A percentile compares a stretch with the other conserved stretches of the same genome.
Conservation (phyloP, 64 coral and sea anemone genomes). For the Hydrozoanthus tunicans region DNA sequence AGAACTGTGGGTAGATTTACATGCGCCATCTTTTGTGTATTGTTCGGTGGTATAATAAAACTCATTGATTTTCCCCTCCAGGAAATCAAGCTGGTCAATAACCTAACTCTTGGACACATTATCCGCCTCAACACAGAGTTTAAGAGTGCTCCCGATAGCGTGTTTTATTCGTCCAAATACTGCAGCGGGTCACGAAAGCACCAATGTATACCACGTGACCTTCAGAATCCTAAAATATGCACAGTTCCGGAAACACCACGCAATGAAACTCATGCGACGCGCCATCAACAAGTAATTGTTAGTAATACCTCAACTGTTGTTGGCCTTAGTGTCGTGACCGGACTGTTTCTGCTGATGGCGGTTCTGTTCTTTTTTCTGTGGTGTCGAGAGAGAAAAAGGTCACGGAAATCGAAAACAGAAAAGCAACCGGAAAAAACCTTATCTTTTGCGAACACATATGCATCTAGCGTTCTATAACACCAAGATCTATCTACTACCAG, state of each 20-base stretch:
- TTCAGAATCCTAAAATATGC: background rate
- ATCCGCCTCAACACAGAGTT: conserved; percentile 70
- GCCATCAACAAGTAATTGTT: background rate
- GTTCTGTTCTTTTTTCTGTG: conserved; percentile 26
- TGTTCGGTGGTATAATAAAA: background rate
- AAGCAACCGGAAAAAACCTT: background rate
- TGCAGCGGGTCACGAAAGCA: conserved; percentile 65
- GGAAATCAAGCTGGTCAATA: conserved; percentile 76
- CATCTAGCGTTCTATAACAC: background rate
- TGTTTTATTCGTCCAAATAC: conserved; percentile 72
- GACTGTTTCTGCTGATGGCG: background rate
- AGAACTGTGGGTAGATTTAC: too few species aligned
- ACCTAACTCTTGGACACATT: conserved; percentile 74
- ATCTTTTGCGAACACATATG: background rate
- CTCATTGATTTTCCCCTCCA: conserved; percentile 23
- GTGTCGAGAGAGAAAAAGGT: conserved; percentile 1
- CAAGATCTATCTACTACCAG: too few species aligned
- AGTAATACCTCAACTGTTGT: background rate
- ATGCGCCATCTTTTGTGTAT: too few species aligned
- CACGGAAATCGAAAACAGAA: background rate
- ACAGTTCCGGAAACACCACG: too few species aligned
- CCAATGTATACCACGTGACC: conserved; percentile 61
- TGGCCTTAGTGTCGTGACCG: background rate
- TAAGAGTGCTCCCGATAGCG: conserved; percentile 68
- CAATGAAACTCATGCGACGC: background rate